Base-by-base conservation (phyloP, 2,797 vertebrate species). In the Acipenser ruthenus region DNA sequence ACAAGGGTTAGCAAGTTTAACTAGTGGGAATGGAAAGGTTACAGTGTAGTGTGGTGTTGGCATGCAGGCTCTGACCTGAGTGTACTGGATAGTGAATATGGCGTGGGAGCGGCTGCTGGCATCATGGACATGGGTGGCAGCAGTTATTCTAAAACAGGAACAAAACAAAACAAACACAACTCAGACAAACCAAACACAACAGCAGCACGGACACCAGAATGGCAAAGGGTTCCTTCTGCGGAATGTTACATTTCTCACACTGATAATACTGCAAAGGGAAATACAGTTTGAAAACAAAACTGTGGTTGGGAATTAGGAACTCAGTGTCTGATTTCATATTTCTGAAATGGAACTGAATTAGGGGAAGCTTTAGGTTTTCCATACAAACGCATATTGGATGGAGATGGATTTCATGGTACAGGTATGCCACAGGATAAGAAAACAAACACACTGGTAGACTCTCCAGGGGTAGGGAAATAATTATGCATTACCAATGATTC, bases 21-120 rank as follows among this genome's bases (percentile, higher is more conserved):
- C 52, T 4, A 9, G 52, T 53, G 52, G 12, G 52, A 9, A 12
- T 53, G 52, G 12, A 53, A 12, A 12, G 12, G 9, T 53, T 9
- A 53, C 52, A 6, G 52, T 12, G 9, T 53, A 9, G 9, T 12
- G 8, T 53, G 9, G 23, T 9, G 6, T 6, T 63, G 18, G 13
- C 50, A 49, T 11, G 18, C 60, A 63, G 58, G 60, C 63, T 65
- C 75, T 60, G 75, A 99, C 97, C 93, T 99, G 93, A 12, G 94
- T 94, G 78, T 94, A 99, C 79, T 97, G 91, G 80, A 99, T 94
- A 67, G 92, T 96, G 81, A 99, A 98, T 85, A 99, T 97, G 81
- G 94, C 96, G 56, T 99, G 97, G 51, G 97, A 99, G 75, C 97
- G 88, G 85, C 97, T 99, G 87, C 97, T 99, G 79, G 95, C 91